A percentile compares a stretch with the other conserved stretches of the same genome.
Evolutionary conservation across 2,888 invertebrate species (phyloP).

Genomic region (Himalopsyche anomala): DNA sequence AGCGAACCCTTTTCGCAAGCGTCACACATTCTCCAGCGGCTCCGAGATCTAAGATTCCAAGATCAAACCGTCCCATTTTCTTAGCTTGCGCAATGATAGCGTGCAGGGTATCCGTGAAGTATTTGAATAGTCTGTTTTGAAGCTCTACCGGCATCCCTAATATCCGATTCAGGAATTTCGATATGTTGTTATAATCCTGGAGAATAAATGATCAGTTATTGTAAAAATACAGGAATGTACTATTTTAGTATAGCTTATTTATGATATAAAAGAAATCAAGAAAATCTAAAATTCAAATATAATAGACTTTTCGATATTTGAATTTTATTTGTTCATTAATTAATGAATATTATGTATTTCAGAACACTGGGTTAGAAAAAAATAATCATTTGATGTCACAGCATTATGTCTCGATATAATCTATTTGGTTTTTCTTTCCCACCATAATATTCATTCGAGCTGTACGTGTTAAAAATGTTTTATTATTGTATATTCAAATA

Average conservation of each 20-base stretch:
- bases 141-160: constrained; percentile 98
- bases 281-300: too few relatives aligned
- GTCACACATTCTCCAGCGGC: constrained; percentile 94
- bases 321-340: too few relatives aligned
- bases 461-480: too few relatives aligned
- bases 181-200: constrained; percentile 95
- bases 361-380: too few relatives aligned
- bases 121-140: constrained; percentile 97
- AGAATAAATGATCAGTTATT: constrained; percentile 50
- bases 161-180: constrained; percentile 98
- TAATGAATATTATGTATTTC: too few relatives aligned
- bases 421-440: too few relatives aligned
- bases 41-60: constrained; percentile 89
- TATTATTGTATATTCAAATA: too few relatives aligned
- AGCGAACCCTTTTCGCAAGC: constrained; percentile 88
- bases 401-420: too few relatives aligned
- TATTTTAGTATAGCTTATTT: not conserved
- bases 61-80: constrained; percentile 95
- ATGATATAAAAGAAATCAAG: not conserved
- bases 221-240: not conserved
- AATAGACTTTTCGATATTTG: too few relatives aligned
- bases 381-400: too few relatives aligned
- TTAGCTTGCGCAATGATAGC: constrained; percentile 96
- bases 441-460: too few relatives aligned
- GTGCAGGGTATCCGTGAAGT: constrained; percentile 96